Percentiles rank a stretch among this genome's conserved stretches.
These are phyloP conservation scores for Tenthredo notha DNA, from an alignment of 2,888 invertebrate species.

Conservation along the genomic window DNA sequence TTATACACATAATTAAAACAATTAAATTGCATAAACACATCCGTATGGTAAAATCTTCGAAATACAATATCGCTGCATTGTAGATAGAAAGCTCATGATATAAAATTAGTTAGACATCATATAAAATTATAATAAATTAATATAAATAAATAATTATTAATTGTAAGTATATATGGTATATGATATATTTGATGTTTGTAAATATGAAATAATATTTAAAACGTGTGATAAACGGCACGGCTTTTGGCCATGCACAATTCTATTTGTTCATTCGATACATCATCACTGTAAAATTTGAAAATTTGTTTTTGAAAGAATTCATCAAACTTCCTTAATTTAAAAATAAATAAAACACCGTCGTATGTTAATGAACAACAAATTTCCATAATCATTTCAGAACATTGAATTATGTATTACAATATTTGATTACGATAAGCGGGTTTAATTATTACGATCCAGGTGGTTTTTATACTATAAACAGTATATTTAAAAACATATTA, in stretches of 20 bases:
- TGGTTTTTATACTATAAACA: neutral
- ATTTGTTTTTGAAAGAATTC: constrained; percentile 52
- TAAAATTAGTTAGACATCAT: constrained; percentile 41
- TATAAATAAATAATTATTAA: constrained; percentile 53
- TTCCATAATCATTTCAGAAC: neutral
- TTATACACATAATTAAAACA: neutral
- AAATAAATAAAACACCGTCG: neutral
- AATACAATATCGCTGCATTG: constrained; percentile 46
- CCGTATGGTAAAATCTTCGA: neutral
- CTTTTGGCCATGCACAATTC: constrained; percentile 74
- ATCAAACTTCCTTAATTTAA: neutral
- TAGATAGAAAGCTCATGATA: constrained; percentile 42
- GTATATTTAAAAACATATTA: neutral
- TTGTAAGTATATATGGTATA: constrained; percentile 60
- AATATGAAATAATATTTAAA: constrained; percentile 65
- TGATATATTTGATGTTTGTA: constrained; percentile 65
- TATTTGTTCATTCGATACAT: constrained; percentile 70
- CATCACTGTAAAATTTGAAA: constrained; percentile 68
- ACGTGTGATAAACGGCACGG: constrained; percentile 76
- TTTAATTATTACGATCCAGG: neutral
- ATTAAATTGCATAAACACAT: neutral
- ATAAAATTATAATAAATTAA: constrained; percentile 59
- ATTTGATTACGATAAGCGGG: neutral
- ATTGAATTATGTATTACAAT: neutral
- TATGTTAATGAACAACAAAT: neutral